Evolutionary conservation across 2,888 invertebrate species (phyloP), one percentile per base, ranked within the genome.

Genomic region (Nymphalis c-album): DNA sequence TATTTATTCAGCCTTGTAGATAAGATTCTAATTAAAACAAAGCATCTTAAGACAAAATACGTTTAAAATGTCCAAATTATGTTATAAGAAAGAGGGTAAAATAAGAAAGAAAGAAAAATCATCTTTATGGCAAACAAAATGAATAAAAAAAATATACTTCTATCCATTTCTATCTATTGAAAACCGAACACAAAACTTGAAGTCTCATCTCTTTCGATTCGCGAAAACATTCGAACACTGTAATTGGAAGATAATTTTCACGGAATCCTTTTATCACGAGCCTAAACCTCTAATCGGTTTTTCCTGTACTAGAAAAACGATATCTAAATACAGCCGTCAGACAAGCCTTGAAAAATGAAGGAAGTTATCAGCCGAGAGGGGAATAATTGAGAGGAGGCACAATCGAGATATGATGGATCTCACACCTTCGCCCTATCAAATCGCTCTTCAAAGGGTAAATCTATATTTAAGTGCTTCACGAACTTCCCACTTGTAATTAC

Each of bases 371-470:
- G 78, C 72, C 79, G 73, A 84, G 78, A 78, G 78, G 85, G 82
- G 84, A 85, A 87, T 89, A 90, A 90, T 90, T 88, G 89, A 86
- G 87, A 83, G 78, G 74, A 71, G 77, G 80, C 80, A 83, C 84
- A 88, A 90, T 89, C 85, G 86, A 83, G 83, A 87, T 89, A 88
- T 90, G 87, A 90, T 91, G 85, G 87, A 89, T 89, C 88, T 90
- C 83, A 86, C 88, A 89, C 89, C 87, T 88, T 79, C 75, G 78
- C 80, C 82, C 86, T 80, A 86, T 86, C 85, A 85, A 87, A 86
- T 85, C 82, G 81, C 85, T 85, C 84, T 87, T 81, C 84, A 88
- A 89, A 89, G 89, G 88, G 90, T 90, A 91, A 90, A 91, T 91
- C 88, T 90, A 88, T 90, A 89, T 91, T 89, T 91, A 87, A 90